Conservation (phyloP, 2,797 vertebrate species). For the Rhynchotus rufescens region DNA sequence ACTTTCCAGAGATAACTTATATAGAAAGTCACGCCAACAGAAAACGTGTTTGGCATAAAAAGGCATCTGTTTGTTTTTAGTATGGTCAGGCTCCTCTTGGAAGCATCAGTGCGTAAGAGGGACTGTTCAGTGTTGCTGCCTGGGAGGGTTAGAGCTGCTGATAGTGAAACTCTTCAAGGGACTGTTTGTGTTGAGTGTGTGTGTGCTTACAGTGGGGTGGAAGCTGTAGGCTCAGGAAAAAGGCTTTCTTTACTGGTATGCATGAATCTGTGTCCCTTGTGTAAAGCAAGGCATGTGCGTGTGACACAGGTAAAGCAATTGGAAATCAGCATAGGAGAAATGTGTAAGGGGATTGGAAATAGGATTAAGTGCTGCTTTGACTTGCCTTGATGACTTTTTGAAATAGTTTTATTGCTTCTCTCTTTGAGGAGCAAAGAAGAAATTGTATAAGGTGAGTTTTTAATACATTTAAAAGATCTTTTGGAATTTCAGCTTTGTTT, state of each 20-base stretch:
- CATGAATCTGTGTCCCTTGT: neutral
- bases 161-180: neutral
- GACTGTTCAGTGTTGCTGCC: neutral
- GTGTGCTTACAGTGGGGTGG: neutral
- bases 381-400: slow-evolving; percentile 8
- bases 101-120: neutral
- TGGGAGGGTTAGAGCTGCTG: neutral
- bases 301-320: neutral
- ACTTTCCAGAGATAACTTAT: neutral
- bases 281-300: slow-evolving; percentile 39
- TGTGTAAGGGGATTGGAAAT: neutral
- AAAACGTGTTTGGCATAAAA: neutral
- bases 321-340: neutral
- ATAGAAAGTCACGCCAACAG: neutral
- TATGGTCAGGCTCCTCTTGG: neutral
- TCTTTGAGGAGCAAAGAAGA: neutral
- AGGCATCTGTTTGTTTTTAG: accelerated
- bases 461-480: neutral
- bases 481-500: neutral
- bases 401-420: neutral
- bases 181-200: neutral
- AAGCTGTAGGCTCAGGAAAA: neutral
- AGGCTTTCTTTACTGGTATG: neutral
- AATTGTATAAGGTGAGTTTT: neutral
- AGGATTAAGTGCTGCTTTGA: slow-evolving; percentile 2